A percentile compares a stretch with the other conserved stretches of the same genome.
phyloP scores from a whole-genome alignment of 2,797 vertebrate genomes.

The Rhinatrema bivittatum region DNA sequence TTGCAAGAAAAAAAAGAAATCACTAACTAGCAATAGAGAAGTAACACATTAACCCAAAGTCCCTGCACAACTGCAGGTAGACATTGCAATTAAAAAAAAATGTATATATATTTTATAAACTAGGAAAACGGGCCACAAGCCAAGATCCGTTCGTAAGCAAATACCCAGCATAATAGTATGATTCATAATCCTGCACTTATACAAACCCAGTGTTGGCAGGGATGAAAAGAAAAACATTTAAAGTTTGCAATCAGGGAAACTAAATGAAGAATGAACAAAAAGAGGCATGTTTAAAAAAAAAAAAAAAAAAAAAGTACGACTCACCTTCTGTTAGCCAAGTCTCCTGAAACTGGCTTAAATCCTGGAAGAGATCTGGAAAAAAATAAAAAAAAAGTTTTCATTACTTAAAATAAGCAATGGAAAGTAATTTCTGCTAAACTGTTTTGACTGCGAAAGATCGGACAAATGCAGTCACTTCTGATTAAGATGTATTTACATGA shows the following conservation, averaged over 20 bases:
- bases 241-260: conserved; percentile 2
- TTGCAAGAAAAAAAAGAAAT: too few relatives aligned
- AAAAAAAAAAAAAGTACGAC: conserved; percentile 1
- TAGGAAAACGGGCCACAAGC: conserved; percentile 31
- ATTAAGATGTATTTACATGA: too few relatives aligned
- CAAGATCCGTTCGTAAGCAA: conserved; percentile 55
- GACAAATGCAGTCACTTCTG: too few relatives aligned
- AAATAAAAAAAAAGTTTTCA: neutral
- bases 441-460: too few relatives aligned
- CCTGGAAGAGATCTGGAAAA: conserved; percentile 88
- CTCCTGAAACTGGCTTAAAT: conserved; percentile 92
- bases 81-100: conserved; percentile 36
- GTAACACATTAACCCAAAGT: conserved; percentile 19
- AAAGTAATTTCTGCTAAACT: too few relatives aligned
- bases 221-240: conserved; percentile 33
- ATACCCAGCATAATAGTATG: conserved; percentile 50
- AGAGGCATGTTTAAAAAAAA: accelerated
- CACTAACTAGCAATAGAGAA: conserved; percentile 2
- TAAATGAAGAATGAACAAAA: neutral
- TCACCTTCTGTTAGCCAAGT: conserved; percentile 97
- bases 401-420: neutral
- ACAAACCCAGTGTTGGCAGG: conserved; percentile 31
- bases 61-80: conserved; percentile 22
- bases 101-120: too few relatives aligned
- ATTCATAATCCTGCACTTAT: conserved; percentile 44